Conservation (phyloP, 2,113 vertebrate species). For the Tenebrosternarchus preto region DNA sequence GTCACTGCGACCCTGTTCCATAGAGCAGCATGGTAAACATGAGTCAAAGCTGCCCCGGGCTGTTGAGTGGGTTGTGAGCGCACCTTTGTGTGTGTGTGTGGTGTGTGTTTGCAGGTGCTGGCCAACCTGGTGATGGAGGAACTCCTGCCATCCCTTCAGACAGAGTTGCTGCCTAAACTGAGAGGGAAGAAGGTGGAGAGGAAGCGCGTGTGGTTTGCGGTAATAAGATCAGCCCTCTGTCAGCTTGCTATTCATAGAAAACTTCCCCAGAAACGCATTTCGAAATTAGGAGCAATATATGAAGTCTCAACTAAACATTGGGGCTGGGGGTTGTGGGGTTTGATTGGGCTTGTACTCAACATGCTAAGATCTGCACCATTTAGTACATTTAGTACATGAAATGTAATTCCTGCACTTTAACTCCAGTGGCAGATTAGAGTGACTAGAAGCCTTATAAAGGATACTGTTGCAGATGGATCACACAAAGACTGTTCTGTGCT, state of each 20-base stretch:
- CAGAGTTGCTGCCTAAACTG: conserved; percentile 83
- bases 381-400: neutral
- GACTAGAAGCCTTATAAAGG: conserved; percentile 11
- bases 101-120: conserved; percentile 68
- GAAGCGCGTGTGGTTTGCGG: conserved; percentile 85
- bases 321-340: too few species aligned
- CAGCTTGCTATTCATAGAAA: neutral
- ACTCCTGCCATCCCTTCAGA: conserved; percentile 85
- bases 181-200: conserved; percentile 88
- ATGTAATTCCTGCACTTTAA: neutral
- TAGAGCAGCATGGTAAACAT: neutral
- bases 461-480: neutral
- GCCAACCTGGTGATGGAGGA: conserved; percentile 91
- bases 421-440: neutral
- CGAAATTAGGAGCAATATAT: neutral
- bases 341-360: too few species aligned
- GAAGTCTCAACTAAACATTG: neutral
- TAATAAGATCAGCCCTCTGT: conserved; percentile 54
- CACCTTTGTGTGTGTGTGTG: conserved; percentile 25
- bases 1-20: neutral
- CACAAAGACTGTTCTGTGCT: conserved; percentile 22
- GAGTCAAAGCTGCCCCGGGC: neutral
- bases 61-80: neutral
- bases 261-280: neutral
- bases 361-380: too few species aligned